These are phyloP conservation scores for Athalia cordata DNA, from an alignment of 2,888 invertebrate species.

Conservation along the genomic window DNA sequence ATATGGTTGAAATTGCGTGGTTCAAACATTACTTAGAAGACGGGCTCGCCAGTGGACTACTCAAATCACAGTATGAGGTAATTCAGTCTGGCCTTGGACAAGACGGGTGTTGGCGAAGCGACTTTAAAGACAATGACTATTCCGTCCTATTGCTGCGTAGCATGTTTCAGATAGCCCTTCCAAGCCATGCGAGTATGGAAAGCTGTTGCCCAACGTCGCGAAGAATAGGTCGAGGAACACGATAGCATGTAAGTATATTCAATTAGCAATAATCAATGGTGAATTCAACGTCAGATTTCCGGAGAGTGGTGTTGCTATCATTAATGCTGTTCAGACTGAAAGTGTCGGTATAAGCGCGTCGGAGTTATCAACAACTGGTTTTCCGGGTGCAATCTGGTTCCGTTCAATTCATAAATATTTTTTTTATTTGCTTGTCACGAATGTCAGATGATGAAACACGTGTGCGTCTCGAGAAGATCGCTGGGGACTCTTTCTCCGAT, in stretches of 20 bases:
- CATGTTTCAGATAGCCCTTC: constrained; percentile 63
- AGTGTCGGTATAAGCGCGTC: too few species aligned
- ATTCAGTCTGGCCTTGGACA: constrained; percentile 50
- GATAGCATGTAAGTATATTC: constrained; percentile 67
- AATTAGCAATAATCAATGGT: too few species aligned
- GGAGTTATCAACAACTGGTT: too few species aligned
- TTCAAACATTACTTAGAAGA: constrained; percentile 70
- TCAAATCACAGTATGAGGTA: constrained; percentile 68
- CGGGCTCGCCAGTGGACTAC: constrained; percentile 62
- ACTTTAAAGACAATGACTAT: not conserved
- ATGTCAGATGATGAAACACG: constrained; percentile 74
- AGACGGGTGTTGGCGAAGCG: not conserved
- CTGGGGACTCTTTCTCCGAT: constrained; percentile 71
- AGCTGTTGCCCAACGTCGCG: constrained; percentile 64
- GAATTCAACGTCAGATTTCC: not conserved
- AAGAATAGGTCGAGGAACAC: constrained; percentile 72
- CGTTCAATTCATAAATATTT: too few species aligned
- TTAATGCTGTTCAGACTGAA: too few species aligned
- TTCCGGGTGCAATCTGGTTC: too few species aligned
- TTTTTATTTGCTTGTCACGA: too few species aligned
- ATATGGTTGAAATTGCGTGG: constrained; percentile 65
- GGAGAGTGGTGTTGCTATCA: too few species aligned
- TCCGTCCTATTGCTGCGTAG: not conserved
- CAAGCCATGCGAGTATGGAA: constrained; percentile 61
- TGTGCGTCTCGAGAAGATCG: constrained; percentile 71